These are phyloP conservation scores for Chlorodrepanis virens DNA, from an alignment of 2,113 vertebrate genomes.

Conservation along the genomic window DNA sequence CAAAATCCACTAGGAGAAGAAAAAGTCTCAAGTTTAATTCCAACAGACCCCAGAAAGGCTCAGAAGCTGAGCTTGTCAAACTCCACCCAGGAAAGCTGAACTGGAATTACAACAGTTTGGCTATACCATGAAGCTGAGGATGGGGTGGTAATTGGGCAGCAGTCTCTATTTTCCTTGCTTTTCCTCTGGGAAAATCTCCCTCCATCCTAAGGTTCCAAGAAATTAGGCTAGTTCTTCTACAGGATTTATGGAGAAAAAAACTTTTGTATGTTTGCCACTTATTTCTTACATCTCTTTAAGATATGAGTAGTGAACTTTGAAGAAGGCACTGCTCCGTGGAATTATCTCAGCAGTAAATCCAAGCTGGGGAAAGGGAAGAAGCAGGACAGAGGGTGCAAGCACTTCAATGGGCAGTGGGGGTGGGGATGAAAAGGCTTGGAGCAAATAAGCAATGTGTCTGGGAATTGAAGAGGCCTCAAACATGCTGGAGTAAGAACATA, in stretches of 20 bases:
- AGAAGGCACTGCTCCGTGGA: background rate
- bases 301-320: background rate
- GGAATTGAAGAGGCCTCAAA: background rate
- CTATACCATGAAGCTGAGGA: background rate
- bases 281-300: background rate
- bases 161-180: background rate
- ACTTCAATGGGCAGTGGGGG: background rate
- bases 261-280: background rate
- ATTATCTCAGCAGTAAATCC: background rate
- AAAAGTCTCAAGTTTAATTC: background rate
- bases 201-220: background rate
- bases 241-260: background rate
- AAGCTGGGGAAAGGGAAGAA: background rate
- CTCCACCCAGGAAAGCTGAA: background rate
- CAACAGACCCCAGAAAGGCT: background rate
- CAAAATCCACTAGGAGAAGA: background rate
- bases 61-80: background rate
- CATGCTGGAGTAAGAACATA: background rate
- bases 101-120: background rate
- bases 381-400: background rate
- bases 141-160: background rate
- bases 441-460: background rate
- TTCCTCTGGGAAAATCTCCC: background rate
- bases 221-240: background rate
- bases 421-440: background rate